Base-by-base conservation (phyloP, 1,140 invertebrate species). In the Aphaenogaster floridana region DNA sequence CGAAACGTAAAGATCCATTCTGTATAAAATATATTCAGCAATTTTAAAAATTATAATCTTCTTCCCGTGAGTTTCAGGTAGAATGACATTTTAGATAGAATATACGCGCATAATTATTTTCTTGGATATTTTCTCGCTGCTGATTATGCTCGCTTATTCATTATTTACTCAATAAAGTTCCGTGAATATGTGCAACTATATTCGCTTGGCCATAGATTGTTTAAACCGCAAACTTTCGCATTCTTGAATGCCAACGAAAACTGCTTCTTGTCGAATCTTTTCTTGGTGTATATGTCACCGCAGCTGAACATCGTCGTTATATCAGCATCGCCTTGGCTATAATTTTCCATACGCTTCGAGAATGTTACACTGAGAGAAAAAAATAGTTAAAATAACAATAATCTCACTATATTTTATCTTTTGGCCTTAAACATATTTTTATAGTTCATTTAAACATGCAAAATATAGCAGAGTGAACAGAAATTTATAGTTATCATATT, bases 181-280 rank as follows among this genome's bases (percentile, higher is more conserved):
- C n/a, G 11, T 9, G 17, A 11, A 15, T 11, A 17, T 13, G 36
- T 36, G 34, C 9, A 34, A 79, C 39, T 21, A 66, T 80, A 45
- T 54, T 80, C 11, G 36, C 42, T 13, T 34, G 21, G 50, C 17
- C 39, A 80, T 86, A n/a, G 63, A 88, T 84, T 68, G 21, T 50
- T 54, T 39, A 76, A 79, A 86, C 64, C 63, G 57, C 45, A 80
- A 59, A 74, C 57, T 79, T 88, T 88, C 68, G 83, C 74, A 80
- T 86, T 48, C 45, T 61, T 3, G 64, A 6, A 63, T 66, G 45
- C 61, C 45, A 80, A 68, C 13, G 45, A 69, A 69, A 69, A 71
- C 34, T 36, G 42, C 36, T 57, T 78, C 21, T 3, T 13, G 39
- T 54, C 42, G 59, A 50, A 79, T 69, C 57, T 15, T 61, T 77